Percentiles rank a stretch among this genome's conserved stretches.
Conservation (phyloP, 2,113 vertebrate genomes). For the Grammomys dolichurus region DNA sequence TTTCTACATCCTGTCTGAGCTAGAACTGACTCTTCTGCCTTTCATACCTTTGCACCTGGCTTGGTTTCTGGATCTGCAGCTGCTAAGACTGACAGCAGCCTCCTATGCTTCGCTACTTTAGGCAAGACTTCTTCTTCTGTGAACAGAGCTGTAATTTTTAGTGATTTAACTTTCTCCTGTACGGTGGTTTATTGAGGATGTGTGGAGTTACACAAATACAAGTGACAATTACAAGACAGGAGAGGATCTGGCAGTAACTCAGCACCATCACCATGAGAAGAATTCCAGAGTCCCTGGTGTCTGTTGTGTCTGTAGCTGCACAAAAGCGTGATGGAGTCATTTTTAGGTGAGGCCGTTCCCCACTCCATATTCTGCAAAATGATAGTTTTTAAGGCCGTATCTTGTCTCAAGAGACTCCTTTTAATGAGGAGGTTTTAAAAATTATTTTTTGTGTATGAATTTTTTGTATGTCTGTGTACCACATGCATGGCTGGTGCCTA, state of each 20-base stretch:
- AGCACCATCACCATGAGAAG: background rate
- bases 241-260: background rate
- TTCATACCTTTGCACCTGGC: background rate
- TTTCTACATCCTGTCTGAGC: background rate
- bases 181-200: background rate
- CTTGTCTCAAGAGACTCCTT: background rate
- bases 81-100: no score
- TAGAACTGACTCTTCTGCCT: background rate
- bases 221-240: background rate
- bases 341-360: background rate
- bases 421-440: background rate
- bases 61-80: background rate
- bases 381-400: background rate
- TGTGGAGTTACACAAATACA: background rate
- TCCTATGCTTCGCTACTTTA: background rate
- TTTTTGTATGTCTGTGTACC: background rate
- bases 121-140: background rate
- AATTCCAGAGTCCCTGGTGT: background rate
- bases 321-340: background rate
- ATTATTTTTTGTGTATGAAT: background rate
- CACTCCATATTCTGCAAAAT: background rate
- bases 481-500: background rate
- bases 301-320: background rate
- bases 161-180: constrained; percentile 16
- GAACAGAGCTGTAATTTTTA: constrained; percentile 6